Percentiles rank a stretch among this genome's conserved stretches.
phyloP scores from a whole-genome alignment of 1,140 invertebrate genomes.

The Drosophila mauritiana region DNA sequence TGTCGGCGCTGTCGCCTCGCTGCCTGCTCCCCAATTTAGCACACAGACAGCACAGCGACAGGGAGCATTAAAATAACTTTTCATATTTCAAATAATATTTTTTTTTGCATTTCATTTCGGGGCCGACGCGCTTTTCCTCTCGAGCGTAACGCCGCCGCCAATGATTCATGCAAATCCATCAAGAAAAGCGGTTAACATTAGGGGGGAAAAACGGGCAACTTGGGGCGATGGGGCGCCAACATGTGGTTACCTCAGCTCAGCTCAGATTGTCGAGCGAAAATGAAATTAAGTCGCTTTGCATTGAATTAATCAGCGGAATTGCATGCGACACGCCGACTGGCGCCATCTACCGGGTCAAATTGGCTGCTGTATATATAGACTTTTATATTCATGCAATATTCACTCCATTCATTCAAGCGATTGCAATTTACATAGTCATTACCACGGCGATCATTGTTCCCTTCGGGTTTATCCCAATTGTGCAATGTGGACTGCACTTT shows the following conservation, averaged over 20 bases:
- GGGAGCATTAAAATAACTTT: slow-evolving; percentile 76
- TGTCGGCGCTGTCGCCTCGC: slow-evolving; percentile 65
- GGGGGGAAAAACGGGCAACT: background rate
- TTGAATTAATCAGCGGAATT: slow-evolving; percentile 81
- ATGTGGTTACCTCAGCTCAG: slow-evolving; percentile 61
- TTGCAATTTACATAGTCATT: slow-evolving; percentile 46
- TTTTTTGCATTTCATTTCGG: slow-evolving; percentile 59
- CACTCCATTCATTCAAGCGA: slow-evolving; percentile 12
- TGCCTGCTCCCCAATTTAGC: slow-evolving; percentile 68
- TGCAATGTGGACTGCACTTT: slow-evolving; percentile 55
- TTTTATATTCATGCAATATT: slow-evolving; percentile 10
- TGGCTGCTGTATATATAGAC: slow-evolving; percentile 29
- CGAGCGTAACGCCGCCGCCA: slow-evolving; percentile 76
- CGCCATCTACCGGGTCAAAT: slow-evolving; percentile 71
- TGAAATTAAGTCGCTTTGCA: slow-evolving; percentile 69
- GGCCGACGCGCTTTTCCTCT: slow-evolving; percentile 65
- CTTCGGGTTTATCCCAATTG: slow-evolving; percentile 60
- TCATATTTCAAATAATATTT: slow-evolving; percentile 72
- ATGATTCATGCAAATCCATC: slow-evolving; percentile 83
- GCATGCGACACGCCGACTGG: slow-evolving; percentile 78
- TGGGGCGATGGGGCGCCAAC: slow-evolving; percentile 21
- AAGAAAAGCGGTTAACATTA: slow-evolving; percentile 31
- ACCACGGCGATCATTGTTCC: slow-evolving; percentile 46
- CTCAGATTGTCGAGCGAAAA: slow-evolving; percentile 25
- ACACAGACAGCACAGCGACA: slow-evolving; percentile 38